Base-by-base conservation (phyloP, 2,113 vertebrate genomes). In the Orcinus orca region DNA sequence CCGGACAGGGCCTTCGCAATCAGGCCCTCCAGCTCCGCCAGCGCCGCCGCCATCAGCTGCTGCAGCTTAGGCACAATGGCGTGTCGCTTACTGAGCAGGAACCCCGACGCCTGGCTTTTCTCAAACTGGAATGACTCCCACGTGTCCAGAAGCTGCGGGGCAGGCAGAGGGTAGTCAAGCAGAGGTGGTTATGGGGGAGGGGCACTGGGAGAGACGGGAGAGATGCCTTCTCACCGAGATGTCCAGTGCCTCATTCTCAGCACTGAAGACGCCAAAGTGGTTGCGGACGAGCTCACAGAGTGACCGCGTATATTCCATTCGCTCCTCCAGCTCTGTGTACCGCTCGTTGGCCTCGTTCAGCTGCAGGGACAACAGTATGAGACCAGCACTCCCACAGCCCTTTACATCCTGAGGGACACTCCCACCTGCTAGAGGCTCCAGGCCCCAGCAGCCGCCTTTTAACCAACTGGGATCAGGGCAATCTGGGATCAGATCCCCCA, bases 111-210 rank as follows among this genome's bases (percentile, higher is more conserved):
- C 82, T 98, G 97, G 81, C 97, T 98, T 88, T 99, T 97, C 33
- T 98, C 97, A 38, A 95, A 96, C 70, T 98, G 96, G 87, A 99
- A 99, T 50, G 96, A 55, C 29, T 98, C 96, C 99, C 99, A 99
- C 38, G 97, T 58, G 70, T 98, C 96, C 80, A 98, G 95, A 96
- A 99, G 97, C 99, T 99, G 87, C 14, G 25, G 63, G 38, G 53
- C 50, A 92, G 96, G 60, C 41, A 81, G 87, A 89, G 10, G 23
- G n/a, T 18, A 47, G 29, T 86, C 38, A 44, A 60, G 47, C 11
- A 68, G 53, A 31, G 36, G 38, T 23, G 67, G 31, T 11, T 47
- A 7, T 29, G 8, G 15, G 62, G 53, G 6, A 21, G 17, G 33
- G 8, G 29, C 12, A 0, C 92, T 3, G 12, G 10, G 77, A 18